phyloP scores from a whole-genome alignment of 2,888 invertebrate genomes.

The Acanthococcus lagerstroemiae region DNA sequence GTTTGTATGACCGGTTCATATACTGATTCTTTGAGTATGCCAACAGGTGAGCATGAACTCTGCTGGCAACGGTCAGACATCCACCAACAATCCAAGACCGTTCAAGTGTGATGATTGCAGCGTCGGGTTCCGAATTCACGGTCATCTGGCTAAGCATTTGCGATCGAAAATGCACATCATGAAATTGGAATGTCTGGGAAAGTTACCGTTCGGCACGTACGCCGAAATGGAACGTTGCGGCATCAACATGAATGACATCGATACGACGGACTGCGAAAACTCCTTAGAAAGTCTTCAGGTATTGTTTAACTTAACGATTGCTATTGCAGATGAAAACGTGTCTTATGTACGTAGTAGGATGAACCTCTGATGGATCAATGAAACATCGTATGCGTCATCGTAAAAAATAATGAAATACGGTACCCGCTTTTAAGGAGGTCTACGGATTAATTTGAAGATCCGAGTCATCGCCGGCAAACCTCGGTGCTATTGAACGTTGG shows the following conservation, averaged over 20 bases:
- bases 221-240: constrained; percentile 87
- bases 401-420: no score
- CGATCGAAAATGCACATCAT: constrained; percentile 93
- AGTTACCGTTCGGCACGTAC: constrained; percentile 86
- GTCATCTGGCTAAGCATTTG: constrained; percentile 92
- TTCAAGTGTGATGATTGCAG: constrained; percentile 94
- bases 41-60: constrained; percentile 62
- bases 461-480: no score
- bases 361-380: no score
- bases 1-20: constrained; percentile 14
- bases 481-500: no score
- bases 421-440: no score
- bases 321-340: no score
- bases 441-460: no score
- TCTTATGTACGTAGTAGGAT: no score
- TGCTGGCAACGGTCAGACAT: constrained; percentile 69
- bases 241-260: constrained; percentile 83
- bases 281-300: constrained; percentile 78
- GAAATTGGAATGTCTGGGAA: constrained; percentile 82
- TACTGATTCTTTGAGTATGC: background rate
- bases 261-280: constrained; percentile 92
- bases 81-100: constrained; percentile 84
- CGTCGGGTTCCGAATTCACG: constrained; percentile 91
- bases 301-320: background rate
- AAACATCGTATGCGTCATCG: no score